These are phyloP conservation scores for Dipodomys stephensi DNA, from an alignment of 2,113 vertebrate species.

Conservation along the genomic window DNA sequence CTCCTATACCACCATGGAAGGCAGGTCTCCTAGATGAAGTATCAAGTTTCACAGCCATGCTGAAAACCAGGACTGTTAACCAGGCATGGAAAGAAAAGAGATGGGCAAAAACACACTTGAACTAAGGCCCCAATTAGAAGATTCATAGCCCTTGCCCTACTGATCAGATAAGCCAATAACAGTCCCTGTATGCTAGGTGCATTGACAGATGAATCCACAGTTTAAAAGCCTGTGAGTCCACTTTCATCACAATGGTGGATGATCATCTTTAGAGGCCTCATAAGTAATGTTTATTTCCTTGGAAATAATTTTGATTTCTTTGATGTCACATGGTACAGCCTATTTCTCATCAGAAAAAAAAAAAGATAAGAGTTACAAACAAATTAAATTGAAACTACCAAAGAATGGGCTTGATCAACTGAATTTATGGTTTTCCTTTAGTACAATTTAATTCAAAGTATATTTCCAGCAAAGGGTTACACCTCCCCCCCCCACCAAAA, in stretches of 20 bases:
- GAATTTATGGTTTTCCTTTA: constrained; percentile 60
- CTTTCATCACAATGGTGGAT: not conserved
- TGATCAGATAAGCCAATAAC: not conserved
- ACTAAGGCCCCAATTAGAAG: not conserved
- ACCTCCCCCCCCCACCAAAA: not conserved
- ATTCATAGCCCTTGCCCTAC: constrained; percentile 13
- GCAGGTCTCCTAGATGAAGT: constrained; percentile 58
- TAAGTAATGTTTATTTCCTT: constrained; percentile 15
- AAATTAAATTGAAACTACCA: constrained; percentile 6
- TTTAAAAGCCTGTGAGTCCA: constrained; percentile 5
- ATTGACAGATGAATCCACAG: not conserved
- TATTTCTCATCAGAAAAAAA: constrained; percentile 30
- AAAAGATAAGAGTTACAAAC: not conserved
- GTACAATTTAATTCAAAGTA: constrained; percentile 60
- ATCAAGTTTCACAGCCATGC: constrained; percentile 55
- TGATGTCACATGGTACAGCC: not conserved
- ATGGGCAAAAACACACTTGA: constrained; percentile 33
- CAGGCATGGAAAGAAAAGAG: constrained; percentile 31
- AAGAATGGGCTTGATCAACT: rapidly evolving
- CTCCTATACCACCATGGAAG: constrained; percentile 57
- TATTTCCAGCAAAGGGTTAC: constrained; percentile 40
- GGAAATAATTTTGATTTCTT: constrained; percentile 21
- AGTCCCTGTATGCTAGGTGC: not conserved
- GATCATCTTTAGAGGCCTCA: not conserved
- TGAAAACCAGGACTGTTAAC: constrained; percentile 68